Evolutionary conservation across 2,113 vertebrate species (phyloP).

Genomic region (Campylorhamphus procurvoides): DNA sequence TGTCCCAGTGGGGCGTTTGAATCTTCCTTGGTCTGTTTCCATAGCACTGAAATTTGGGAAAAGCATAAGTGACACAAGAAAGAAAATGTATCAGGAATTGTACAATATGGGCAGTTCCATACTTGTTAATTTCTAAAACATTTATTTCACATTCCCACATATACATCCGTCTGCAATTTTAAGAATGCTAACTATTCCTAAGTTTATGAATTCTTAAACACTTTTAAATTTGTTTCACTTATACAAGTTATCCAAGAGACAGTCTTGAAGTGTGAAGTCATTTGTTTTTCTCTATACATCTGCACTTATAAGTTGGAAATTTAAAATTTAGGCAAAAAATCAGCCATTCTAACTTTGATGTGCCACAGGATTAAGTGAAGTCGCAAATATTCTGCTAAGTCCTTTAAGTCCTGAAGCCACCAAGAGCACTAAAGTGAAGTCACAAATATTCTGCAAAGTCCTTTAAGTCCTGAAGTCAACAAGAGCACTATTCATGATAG

Average conservation of each 20-base stretch:
- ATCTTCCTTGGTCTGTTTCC: not conserved
- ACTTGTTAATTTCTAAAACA: not conserved
- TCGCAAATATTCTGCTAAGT: not conserved
- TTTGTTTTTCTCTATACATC: not conserved
- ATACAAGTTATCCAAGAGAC: not conserved
- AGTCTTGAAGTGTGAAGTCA: not conserved
- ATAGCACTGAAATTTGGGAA: not conserved
- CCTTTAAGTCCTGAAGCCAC: not conserved
- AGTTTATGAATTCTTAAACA: not conserved
- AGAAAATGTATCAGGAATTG: not conserved
- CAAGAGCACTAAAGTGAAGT: not conserved
- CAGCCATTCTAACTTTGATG: not conserved
- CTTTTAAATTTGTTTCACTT: not conserved
- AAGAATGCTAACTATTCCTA: not conserved
- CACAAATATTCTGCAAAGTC: not conserved
- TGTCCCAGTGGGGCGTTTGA: not conserved
- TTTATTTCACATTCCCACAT: not conserved
- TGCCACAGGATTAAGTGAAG: not conserved
- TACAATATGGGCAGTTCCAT: rapidly evolving
- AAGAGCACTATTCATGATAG: not conserved
- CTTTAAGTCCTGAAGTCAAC: not conserved
- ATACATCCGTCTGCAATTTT: not conserved
- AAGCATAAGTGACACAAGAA: not conserved
- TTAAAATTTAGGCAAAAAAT: not conserved
- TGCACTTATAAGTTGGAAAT: not conserved